Percentiles rank a stretch among this genome's conserved stretches.
phyloP scores from a whole-genome alignment of 2,113 vertebrate genomes.

The Cairina moschata region DNA sequence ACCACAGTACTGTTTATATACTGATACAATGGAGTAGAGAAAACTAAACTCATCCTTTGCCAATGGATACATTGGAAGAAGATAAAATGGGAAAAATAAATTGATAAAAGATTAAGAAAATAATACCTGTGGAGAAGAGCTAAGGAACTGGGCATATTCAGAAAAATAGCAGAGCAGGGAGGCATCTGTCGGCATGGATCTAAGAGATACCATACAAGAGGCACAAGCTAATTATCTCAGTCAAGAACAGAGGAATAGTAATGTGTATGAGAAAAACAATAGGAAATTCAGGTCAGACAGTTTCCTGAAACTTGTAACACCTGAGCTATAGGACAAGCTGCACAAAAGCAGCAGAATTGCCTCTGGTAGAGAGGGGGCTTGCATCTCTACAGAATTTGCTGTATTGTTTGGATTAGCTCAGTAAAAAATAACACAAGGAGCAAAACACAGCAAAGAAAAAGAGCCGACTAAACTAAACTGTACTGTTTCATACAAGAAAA shows the following conservation, averaged over 20 bases:
- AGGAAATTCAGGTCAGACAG: neutral
- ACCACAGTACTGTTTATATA: neutral
- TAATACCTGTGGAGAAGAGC: neutral
- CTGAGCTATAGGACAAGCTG: neutral
- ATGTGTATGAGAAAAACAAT: neutral
- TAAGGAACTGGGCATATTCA: neutral
- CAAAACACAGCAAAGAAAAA: neutral
- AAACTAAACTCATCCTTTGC: neutral
- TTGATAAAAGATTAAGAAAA: neutral
- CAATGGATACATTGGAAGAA: neutral
- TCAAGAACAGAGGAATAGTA: neutral
- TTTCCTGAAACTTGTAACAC: neutral
- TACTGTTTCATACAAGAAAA: neutral
- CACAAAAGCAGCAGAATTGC: neutral
- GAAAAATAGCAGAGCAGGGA: neutral
- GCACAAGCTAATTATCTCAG: neutral
- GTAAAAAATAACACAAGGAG: neutral
- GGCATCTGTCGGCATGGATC: neutral
- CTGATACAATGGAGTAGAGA: neutral
- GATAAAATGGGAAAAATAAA: neutral
- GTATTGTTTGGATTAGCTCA: neutral
- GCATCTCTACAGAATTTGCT: neutral
- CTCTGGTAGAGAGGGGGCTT: neutral
- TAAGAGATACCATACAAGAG: neutral
- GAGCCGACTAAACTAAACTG: neutral